Percentiles rank a stretch among this genome's conserved stretches.
phyloP scores from a whole-genome alignment of 2,888 invertebrate genomes.

The Pseudolycoriella hygida region DNA sequence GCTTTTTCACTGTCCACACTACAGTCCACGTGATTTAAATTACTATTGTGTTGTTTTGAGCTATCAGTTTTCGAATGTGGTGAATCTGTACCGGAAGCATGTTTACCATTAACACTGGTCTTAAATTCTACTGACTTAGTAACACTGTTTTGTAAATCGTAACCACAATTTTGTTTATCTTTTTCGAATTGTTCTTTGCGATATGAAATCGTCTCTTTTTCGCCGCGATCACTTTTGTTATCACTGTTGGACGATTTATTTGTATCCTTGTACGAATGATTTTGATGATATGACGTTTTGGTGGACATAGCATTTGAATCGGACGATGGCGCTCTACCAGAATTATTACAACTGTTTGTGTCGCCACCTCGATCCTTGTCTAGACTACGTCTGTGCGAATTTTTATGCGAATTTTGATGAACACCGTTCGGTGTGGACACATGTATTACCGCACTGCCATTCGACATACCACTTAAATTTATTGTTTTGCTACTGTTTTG shows the following conservation, averaged over 20 bases:
- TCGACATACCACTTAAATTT: constrained; percentile 3
- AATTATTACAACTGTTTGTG: neutral
- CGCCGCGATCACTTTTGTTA: neutral
- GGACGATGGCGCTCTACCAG: constrained; percentile 7
- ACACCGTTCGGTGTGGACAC: neutral
- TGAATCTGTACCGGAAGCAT: neutral
- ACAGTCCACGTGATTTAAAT: constrained; percentile 2
- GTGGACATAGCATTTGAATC: constrained; percentile 16
- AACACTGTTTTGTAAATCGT: neutral
- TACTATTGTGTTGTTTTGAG: neutral
- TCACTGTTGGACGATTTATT: neutral
- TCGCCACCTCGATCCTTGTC: constrained; percentile 19
- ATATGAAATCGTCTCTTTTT: neutral
- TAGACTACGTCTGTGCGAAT: constrained; percentile 16
- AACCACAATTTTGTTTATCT: neutral
- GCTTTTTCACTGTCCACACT: neutral
- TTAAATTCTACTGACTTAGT: neutral
- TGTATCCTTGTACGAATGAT: constrained; percentile 12
- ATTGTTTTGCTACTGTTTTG: constrained; percentile 13
- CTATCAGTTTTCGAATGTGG: neutral
- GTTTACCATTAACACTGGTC: neutral
- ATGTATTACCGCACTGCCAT: neutral
- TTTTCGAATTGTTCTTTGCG: neutral
- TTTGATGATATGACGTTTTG: constrained; percentile 18
- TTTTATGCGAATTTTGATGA: constrained; percentile 14